Percentiles rank a stretch among this genome's conserved stretches.
Conservation (phyloP, 2,797 vertebrate genomes). For the Typhlichthys subterraneus region DNA sequence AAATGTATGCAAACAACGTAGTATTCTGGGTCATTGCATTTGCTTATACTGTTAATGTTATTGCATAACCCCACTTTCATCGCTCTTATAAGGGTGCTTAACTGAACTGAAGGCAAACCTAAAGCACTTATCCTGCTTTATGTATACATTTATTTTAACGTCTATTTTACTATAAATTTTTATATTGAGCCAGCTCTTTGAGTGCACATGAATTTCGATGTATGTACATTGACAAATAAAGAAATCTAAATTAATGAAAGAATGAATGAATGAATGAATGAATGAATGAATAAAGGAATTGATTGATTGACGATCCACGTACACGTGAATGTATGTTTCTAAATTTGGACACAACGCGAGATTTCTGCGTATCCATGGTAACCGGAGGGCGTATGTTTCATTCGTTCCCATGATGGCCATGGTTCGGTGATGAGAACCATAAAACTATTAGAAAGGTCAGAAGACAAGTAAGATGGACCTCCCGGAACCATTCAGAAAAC, state of each 20-base stretch:
- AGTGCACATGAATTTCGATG: neutral
- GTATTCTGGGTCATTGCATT: too few relatives aligned
- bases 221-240: neutral
- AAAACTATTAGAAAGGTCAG: too few relatives aligned
- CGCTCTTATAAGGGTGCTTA: too few relatives aligned
- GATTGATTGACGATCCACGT: neutral
- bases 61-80: too few relatives aligned
- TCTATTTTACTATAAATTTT: too few relatives aligned
- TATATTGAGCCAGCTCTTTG: too few relatives aligned
- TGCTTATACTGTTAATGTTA: too few relatives aligned
- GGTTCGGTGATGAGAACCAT: too few relatives aligned
- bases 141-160: too few relatives aligned
- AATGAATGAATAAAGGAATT: neutral
- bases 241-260: neutral
- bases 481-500: conserved; percentile 69
- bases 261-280: neutral
- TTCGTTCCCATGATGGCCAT: neutral
- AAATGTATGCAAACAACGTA: too few relatives aligned
- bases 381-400: conserved; percentile 27
- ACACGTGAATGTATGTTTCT: neutral
- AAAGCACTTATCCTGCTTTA: too few relatives aligned
- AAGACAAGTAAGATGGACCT: conserved; percentile 67
- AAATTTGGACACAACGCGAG: conserved; percentile 37
- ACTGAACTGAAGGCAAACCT: too few relatives aligned
- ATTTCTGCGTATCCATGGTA: conserved; percentile 51